Conservation (phyloP, 2,113 vertebrate genomes). For the Pterocles orientalis region DNA sequence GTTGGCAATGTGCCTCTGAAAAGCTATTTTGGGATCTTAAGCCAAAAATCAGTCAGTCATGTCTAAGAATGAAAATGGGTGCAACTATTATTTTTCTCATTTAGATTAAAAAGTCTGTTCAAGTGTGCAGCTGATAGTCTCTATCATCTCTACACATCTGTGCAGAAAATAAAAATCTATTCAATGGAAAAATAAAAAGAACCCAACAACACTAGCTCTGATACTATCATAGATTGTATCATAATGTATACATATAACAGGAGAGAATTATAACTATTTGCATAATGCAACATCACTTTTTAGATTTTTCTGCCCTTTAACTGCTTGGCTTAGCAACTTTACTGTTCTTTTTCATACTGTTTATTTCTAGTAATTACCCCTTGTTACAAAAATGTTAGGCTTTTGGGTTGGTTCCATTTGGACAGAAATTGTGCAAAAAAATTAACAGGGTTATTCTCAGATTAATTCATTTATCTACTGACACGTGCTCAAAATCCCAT, state of each 20-base stretch:
- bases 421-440: not conserved
- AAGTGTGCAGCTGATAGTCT: not conserved
- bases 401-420: not conserved
- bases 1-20: not conserved
- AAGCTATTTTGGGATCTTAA: not conserved
- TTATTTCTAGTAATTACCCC: not conserved
- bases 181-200: not conserved
- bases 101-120: not conserved
- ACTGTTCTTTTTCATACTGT: not conserved
- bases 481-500: not conserved
- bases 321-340: not conserved
- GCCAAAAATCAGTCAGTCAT: not conserved
- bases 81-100: not conserved
- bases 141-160: not conserved
- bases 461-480: not conserved
- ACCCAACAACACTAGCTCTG: not conserved
- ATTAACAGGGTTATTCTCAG: not conserved
- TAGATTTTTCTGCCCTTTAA: not conserved
- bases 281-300: not conserved
- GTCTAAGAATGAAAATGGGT: not conserved
- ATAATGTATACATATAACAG: not conserved
- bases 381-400: not conserved
- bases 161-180: conserved; percentile 5
- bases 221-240: not conserved
- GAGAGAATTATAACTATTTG: not conserved